Conservation (phyloP, 2,888 invertebrate species). For the Dryadula phaetusa region DNA sequence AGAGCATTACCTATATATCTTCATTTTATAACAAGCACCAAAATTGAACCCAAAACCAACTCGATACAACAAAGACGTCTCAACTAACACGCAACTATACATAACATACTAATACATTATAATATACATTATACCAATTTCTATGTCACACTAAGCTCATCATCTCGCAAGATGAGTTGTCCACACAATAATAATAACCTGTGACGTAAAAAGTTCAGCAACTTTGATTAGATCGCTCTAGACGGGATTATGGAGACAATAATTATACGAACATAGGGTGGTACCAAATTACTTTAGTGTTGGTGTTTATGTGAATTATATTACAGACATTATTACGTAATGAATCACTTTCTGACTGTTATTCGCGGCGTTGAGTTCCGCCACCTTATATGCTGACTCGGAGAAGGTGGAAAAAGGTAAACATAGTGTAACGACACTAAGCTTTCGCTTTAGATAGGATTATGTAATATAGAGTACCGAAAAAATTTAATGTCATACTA, state of each 20-base stretch:
- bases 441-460: too few species aligned
- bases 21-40: too few species aligned
- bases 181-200: constrained; percentile 59
- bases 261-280: constrained; percentile 36
- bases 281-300: constrained; percentile 28
- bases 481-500: too few species aligned
- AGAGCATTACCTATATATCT: too few species aligned
- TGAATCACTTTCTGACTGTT: too few species aligned
- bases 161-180: constrained; percentile 33
- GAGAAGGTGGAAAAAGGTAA: too few species aligned
- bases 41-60: not conserved
- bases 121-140: constrained; percentile 32
- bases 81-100: too few species aligned
- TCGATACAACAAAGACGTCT: not conserved
- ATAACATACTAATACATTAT: not conserved
- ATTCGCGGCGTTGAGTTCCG: too few species aligned
- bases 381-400: too few species aligned
- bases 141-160: constrained; percentile 38
- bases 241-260: constrained; percentile 40
- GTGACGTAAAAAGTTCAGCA: constrained; percentile 56
- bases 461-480: too few species aligned
- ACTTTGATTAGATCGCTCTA: constrained; percentile 69
- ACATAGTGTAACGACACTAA: too few species aligned
- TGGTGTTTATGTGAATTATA: not conserved
- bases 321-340: not conserved